Evolutionary conservation across 2,888 invertebrate genomes (phyloP), one percentile per base, ranked within the genome.

Genomic region (Drosophila kuntzei): DNA sequence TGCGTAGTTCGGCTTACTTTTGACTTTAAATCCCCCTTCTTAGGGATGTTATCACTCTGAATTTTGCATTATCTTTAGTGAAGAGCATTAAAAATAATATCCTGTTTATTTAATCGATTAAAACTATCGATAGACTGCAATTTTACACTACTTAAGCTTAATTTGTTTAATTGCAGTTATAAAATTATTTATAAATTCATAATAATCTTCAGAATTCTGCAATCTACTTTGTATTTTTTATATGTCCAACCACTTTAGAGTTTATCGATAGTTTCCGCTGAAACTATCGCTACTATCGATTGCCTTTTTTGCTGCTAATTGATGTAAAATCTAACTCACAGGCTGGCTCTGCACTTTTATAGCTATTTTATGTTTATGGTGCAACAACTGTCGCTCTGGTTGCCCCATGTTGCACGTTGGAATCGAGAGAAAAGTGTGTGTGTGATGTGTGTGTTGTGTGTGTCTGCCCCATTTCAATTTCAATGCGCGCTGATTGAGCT

Each of bases 401-500:
- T 61, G 63, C 64, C 57, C n/a, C 60, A 46, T 58, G 70, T 74
- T 39, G 75, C 75, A 69, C 70, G 54, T 55, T 58, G 58, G 5
- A 36, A 46, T 41, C 36, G 41, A 36, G 16, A 6, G 53, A 37
- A 37, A 43, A 22, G 18, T 41, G 54, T 54, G 41, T 29, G 39
- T 25, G 11, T 9, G 36, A 37, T 16, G 29, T 36, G 29, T 53
- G 27, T 34, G 39, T n/a, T 27, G 61, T 51, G 50, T 50, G 27
- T 39, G 53, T 18, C 43, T 54, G 54, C 66, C 51, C 55, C 66
- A 69, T 76, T 76, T 76, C 65, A 60, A 65, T 65, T 76, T 68
- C 68, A 76, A 76, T 72, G 72, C 49, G 61, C 61, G 76, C 77
- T 72, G 76, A 76, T 76, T 76, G 76, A 76, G 76, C 65, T 65